Base-by-base conservation (phyloP, 2,888 invertebrate genomes). In the Selenia dentaria region DNA sequence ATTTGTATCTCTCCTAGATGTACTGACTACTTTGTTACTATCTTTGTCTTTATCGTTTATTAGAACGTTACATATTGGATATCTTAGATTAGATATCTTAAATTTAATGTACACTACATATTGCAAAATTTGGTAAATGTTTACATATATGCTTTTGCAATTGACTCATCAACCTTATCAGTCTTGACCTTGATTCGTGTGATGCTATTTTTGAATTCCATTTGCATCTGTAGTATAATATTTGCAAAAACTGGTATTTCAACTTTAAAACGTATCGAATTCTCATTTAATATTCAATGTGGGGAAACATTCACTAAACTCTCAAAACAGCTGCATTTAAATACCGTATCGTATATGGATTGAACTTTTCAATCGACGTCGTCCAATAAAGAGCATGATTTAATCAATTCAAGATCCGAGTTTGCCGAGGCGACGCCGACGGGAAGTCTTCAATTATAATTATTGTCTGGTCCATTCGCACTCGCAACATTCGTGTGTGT, bases 371-470 rank as follows among this genome's bases (percentile, higher is more conserved):
- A 53, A 62, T 64, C 54, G 47, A 50, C 39, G 40, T 43, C 38
- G 51, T 56, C 54, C 51, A 62, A 60, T 67, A 52, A 42, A 56
- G 51, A 41, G 49, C 57, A 62, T 66, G 67, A 75, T 71, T 70
- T 61, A 68, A 69, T 70, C 66, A 69, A 70, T 74, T 71, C 59
- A 66, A 57, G 57, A 62, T 64, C 57, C 51, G 57, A 54, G 55
- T 65, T 54, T 63, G 61, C 59, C 54, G 51, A 48, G 58, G 51
- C 65, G 80, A 83, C 84, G n/a, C n/a, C n/a, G 80, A 83, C 84
- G 77, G 89, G 88, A 89, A 83, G 87, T 86, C 77, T 76, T 84
- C 77, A 87, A 89, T 89, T 86, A 82, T 72, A 79, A 74, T 80
- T 48, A 42, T 48, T 78, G 78, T 71, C 64, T 60, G 64, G 62